A percentile compares a stretch with the other conserved stretches of the same genome.
Conservation (phyloP, 2,797 vertebrate species). For the Ambastaia sidthimunki region DNA sequence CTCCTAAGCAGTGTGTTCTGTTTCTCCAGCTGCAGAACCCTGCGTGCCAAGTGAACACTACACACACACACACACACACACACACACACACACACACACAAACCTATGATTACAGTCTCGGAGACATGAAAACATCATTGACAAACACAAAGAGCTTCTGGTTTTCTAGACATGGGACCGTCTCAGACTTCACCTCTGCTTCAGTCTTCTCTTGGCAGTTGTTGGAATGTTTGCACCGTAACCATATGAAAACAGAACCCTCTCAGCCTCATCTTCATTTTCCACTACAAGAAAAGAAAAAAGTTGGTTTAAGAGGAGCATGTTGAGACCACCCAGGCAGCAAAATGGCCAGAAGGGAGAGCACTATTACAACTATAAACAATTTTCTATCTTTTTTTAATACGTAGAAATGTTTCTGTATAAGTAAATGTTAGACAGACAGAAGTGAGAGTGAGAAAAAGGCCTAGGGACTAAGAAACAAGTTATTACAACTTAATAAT, state of each 20-base stretch:
- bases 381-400: constrained; percentile 23
- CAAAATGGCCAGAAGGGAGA: constrained; percentile 14
- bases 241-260: constrained; percentile 94
- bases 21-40: constrained; percentile 93
- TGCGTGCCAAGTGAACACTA: constrained; percentile 96
- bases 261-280: constrained; percentile 93
- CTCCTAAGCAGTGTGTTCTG: constrained; percentile 89
- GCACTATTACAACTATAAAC: constrained; percentile 19
- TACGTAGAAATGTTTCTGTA: constrained; percentile 12
- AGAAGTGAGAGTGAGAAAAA: not conserved
- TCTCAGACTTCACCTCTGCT: constrained; percentile 87
- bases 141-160: constrained; percentile 27
- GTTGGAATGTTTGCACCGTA: constrained; percentile 98
- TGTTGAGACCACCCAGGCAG: constrained; percentile 48
- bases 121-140: constrained; percentile 19
- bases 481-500: constrained; percentile 12
- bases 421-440: constrained; percentile 3
- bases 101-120: constrained; percentile 56
- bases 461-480: not conserved
- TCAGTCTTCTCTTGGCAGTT: constrained; percentile 91
- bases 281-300: constrained; percentile 79
- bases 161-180: constrained; percentile 2
- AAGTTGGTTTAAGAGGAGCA: not conserved
- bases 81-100: constrained; percentile 58
- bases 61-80: constrained; percentile 57